These are phyloP conservation scores for Pantala flavescens DNA, from an alignment of 1,140 invertebrate species.

Conservation along the genomic window DNA sequence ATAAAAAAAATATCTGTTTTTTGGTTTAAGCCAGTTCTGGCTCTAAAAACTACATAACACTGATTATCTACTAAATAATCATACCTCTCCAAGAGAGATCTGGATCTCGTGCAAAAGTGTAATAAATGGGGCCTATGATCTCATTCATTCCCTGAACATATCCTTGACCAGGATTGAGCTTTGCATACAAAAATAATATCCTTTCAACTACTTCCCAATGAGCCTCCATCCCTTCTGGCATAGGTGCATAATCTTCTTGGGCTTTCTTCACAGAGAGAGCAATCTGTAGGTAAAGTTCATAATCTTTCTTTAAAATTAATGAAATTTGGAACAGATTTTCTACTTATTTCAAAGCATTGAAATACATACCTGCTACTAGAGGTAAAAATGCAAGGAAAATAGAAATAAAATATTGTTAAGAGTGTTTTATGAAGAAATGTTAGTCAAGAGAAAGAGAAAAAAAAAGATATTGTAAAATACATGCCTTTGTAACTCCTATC, in stretches of 20 bases:
- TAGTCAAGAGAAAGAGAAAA: not conserved
- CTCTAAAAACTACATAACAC: too few species aligned
- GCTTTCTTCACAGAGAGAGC: constrained; percentile 52
- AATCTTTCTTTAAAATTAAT: not conserved
- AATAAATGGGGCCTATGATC: constrained; percentile 96
- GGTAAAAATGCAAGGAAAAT: constrained; percentile 24
- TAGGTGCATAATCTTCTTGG: constrained; percentile 64
- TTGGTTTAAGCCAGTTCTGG: too few species aligned
- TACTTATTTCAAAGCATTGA: not conserved
- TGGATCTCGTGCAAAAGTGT: constrained; percentile 87
- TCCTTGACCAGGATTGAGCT: constrained; percentile 93
- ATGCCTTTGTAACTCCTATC: constrained; percentile 79
- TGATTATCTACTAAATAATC: not conserved
- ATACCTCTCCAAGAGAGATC: constrained; percentile 67
- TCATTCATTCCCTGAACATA: constrained; percentile 99
- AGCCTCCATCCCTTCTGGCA: constrained; percentile 72
- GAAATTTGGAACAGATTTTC: not conserved
- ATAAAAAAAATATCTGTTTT: too few species aligned
- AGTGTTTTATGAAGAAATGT: not conserved
- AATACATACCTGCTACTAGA: constrained; percentile 33
- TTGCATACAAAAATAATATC: constrained; percentile 94
- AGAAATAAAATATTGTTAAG: not conserved
- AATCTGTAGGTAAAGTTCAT: constrained; percentile 37
- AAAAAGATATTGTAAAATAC: constrained; percentile 18
- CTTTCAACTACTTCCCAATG: constrained; percentile 96